These are phyloP conservation scores for Notolabrus celidotus DNA, from an alignment of 2,797 vertebrate genomes.

Conservation along the genomic window DNA sequence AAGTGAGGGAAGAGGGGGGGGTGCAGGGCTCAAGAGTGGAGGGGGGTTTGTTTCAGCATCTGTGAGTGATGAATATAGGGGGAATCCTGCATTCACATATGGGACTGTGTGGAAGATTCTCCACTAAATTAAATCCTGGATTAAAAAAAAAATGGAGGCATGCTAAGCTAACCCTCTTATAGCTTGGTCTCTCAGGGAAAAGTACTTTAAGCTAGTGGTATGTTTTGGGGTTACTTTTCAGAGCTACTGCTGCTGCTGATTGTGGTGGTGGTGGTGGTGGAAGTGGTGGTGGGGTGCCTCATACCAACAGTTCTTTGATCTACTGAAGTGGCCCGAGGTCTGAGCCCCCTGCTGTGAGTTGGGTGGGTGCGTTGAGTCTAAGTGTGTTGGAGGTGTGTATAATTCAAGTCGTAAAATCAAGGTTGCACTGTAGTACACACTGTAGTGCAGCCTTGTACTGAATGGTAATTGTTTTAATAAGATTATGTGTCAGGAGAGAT, in stretches of 20 bases:
- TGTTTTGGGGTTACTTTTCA: conserved; percentile 25
- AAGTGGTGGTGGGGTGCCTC: background rate
- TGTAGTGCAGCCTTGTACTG: background rate
- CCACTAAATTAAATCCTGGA: background rate
- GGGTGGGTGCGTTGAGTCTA: conserved; percentile 2
- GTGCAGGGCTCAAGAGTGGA: background rate
- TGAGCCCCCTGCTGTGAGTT: conserved; percentile 49
- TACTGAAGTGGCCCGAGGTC: conserved; percentile 60
- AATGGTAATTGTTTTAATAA: conserved; percentile 45
- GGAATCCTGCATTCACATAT: background rate
- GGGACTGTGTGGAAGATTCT: background rate
- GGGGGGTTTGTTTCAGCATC: conserved; percentile 45
- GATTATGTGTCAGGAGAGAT: conserved; percentile 47
- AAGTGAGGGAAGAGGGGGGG: background rate
- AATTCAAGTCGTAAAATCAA: conserved; percentile 43
- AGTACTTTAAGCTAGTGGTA: conserved; percentile 18
- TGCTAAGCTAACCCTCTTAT: background rate
- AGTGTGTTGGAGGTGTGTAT: conserved; percentile 6
- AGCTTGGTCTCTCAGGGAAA: conserved; percentile 2
- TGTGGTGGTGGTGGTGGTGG: conserved; percentile 2
- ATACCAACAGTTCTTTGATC: conserved; percentile 61
- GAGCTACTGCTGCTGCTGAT: conserved; percentile 17
- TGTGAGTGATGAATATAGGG: conserved; percentile 35
- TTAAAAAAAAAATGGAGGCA: background rate
- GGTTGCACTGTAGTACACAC: conserved; percentile 32